Percentiles rank a stretch among this genome's conserved stretches.
Conservation (phyloP, 2,113 vertebrate genomes). For the rabbit (Oryctolagus cuniculus) region mOryCun1.1 NC_091443.1:11853501-11854000, state of each 20-base stretch:
- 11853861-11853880: fast-evolving
- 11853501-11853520: no score
- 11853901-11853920: background rate
- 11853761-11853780: background rate
- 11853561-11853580: background rate
- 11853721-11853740: background rate
- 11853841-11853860: no score
- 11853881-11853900: background rate
- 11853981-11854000: background rate
- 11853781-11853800: no score
- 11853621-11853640: background rate
- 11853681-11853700: no score
- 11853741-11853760: background rate
- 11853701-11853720: background rate
- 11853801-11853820: background rate
- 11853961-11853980: fast-evolving
- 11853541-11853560: no score
- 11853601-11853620: background rate
- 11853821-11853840: background rate
- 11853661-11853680: background rate
- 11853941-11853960: background rate
- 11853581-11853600: background rate
- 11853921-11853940: background rate
- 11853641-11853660: background rate
- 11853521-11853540: background rate